Percentiles rank a stretch among this genome's conserved stretches.
Conservation (phyloP, 2,888 invertebrate genomes). For the Drosophila tripunctata region DNA sequence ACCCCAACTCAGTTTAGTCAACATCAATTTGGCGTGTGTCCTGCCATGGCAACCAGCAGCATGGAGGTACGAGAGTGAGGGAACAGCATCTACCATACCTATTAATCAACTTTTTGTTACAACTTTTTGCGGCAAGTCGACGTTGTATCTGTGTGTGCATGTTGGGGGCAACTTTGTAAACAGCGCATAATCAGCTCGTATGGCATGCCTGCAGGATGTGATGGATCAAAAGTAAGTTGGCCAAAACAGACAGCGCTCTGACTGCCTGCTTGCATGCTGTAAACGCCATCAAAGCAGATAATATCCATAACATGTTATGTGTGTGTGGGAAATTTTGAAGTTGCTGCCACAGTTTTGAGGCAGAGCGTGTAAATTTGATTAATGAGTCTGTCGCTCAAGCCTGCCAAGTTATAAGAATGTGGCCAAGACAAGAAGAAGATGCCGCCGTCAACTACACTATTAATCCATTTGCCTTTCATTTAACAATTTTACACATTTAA, state of each 20-base stretch:
- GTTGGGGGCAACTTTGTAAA: constrained; percentile 57
- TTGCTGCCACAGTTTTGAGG: constrained; percentile 54
- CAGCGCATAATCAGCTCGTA: constrained; percentile 67
- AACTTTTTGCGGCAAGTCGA: constrained; percentile 56
- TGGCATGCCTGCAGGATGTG: constrained; percentile 59
- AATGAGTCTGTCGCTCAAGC: constrained; percentile 51
- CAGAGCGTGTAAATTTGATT: constrained; percentile 74
- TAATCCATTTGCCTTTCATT: constrained; percentile 45
- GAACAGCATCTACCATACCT: constrained; percentile 45
- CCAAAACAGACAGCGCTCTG: not conserved
- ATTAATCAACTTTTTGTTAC: constrained; percentile 73
- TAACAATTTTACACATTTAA: constrained; percentile 20
- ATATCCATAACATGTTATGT: constrained; percentile 42
- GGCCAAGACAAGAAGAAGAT: no score
- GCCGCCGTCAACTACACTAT: constrained; percentile 30
- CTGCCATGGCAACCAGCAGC: constrained; percentile 32
- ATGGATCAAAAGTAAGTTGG: constrained; percentile 33
- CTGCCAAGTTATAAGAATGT: not conserved
- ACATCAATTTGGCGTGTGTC: constrained; percentile 46
- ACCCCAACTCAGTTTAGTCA: constrained; percentile 55
- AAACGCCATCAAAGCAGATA: constrained; percentile 19
- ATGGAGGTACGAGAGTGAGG: not conserved
- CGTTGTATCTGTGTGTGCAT: constrained; percentile 15
- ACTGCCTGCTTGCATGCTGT: no score
- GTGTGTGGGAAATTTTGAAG: constrained; percentile 49